phyloP scores from a whole-genome alignment of 2,888 invertebrate genomes.

The Crematogaster levior region DNA sequence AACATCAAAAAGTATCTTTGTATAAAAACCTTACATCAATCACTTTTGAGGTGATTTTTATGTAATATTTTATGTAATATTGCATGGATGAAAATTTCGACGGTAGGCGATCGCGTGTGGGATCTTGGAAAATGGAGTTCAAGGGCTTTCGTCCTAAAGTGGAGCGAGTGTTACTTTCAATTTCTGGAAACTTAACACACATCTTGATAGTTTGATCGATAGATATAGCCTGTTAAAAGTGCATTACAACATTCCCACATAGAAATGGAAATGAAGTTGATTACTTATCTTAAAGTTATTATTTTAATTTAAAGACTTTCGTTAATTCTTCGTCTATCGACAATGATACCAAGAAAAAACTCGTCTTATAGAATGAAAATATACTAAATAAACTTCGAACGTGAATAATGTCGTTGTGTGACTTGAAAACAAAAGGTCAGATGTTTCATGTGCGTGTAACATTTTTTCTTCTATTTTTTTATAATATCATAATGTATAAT shows the following conservation, averaged over 20 bases:
- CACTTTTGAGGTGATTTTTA: neutral
- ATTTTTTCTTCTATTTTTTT: slow-evolving; percentile 13
- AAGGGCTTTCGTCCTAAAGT: slow-evolving; percentile 56
- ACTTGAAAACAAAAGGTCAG: slow-evolving; percentile 20
- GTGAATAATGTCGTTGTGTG: neutral
- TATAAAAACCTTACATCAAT: neutral
- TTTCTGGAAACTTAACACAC: slow-evolving; percentile 61
- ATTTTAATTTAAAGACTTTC: slow-evolving; percentile 3
- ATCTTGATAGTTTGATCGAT: slow-evolving; percentile 29
- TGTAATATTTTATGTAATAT: neutral
- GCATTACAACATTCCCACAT: neutral
- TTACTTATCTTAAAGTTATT: neutral
- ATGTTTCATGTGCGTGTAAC: neutral
- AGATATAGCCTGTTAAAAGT: neutral
- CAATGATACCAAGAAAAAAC: neutral
- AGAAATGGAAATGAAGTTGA: neutral
- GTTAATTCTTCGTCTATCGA: no score
- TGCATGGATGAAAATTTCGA: neutral
- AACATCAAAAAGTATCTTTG: neutral
- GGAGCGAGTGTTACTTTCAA: slow-evolving; percentile 65
- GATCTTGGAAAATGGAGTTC: slow-evolving; percentile 61
- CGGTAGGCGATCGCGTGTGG: slow-evolving; percentile 33
- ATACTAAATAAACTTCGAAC: neutral
- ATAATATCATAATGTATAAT: slow-evolving; percentile 21
- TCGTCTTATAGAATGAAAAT: neutral